Conservation (phyloP, 2,888 invertebrate species). For the Andricus curvator region DNA sequence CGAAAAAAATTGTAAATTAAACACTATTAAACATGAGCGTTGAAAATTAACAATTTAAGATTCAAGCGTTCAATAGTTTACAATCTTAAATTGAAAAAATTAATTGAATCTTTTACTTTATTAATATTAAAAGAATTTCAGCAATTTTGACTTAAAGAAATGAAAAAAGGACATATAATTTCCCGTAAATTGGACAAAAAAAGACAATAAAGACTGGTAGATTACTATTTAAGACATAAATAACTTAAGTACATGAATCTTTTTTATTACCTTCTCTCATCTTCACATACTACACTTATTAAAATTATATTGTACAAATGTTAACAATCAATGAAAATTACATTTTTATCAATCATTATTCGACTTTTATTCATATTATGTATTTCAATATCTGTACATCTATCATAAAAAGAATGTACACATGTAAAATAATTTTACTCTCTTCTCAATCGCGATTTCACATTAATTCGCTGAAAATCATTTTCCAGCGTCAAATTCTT, state of each 20-base stretch:
- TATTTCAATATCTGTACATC: conserved; percentile 48
- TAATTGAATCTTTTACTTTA: too few relatives aligned
- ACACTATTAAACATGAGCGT: too few relatives aligned
- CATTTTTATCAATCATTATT: conserved; percentile 12
- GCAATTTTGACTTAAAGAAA: too few relatives aligned
- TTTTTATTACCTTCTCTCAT: conserved; percentile 14
- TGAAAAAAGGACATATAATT: too few relatives aligned
- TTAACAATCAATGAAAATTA: conserved; percentile 38
- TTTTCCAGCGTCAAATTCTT: neutral
- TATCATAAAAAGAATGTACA: conserved; percentile 21
- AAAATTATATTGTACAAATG: conserved; percentile 33
- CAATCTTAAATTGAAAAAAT: too few relatives aligned
- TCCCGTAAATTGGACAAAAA: neutral
- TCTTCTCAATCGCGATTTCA: conserved; percentile 3
- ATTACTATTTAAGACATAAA: neutral
- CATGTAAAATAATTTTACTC: conserved; percentile 18
- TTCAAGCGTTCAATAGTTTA: too few relatives aligned
- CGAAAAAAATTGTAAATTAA: too few relatives aligned
- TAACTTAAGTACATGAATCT: conserved; percentile 17
- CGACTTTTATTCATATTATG: conserved; percentile 47
- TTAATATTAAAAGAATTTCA: too few relatives aligned
- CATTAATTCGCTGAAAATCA: neutral
- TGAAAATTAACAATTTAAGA: too few relatives aligned
- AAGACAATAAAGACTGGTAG: neutral
- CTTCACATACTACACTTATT: conserved; percentile 22